Evolutionary conservation across 2,113 vertebrate species (phyloP).

Genomic region (Nothobranchius furzeri): DNA sequence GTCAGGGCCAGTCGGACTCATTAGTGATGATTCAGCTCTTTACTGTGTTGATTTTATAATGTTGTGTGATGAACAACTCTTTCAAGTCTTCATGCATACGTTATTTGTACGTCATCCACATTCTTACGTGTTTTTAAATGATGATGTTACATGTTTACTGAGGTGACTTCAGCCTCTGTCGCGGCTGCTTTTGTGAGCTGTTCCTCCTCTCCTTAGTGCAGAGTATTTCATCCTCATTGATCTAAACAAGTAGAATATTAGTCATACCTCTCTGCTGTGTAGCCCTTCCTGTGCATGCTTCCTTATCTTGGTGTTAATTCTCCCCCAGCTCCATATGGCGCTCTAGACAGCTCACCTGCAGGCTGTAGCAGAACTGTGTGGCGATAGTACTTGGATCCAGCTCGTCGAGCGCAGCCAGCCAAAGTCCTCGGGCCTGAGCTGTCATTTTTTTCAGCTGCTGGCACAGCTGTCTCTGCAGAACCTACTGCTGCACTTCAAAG

Average conservation of each 20-base stretch:
- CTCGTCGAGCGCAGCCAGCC: constrained; percentile 85
- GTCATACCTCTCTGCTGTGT: constrained; percentile 20
- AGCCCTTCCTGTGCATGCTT: constrained; percentile 78
- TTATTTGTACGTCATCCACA: background rate
- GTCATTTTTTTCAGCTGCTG: constrained; percentile 87
- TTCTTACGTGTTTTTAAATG: too few relatives aligned
- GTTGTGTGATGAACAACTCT: background rate
- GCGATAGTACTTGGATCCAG: constrained; percentile 61
- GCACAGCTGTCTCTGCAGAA: constrained; percentile 91
- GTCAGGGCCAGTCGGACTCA: constrained; percentile 5
- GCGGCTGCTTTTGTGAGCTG: constrained; percentile 86
- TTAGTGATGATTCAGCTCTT: background rate
- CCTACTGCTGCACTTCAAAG: constrained; percentile 65
- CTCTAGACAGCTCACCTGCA: constrained; percentile 99
- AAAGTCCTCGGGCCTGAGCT: constrained; percentile 93
- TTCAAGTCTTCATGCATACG: background rate
- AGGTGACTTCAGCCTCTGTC: constrained; percentile 78
- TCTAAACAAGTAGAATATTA: constrained; percentile 18
- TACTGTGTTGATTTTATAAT: constrained; percentile 1
- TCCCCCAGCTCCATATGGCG: constrained; percentile 97
- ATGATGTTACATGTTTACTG: background rate
- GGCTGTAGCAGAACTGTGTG: constrained; percentile 90
- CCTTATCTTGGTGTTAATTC: constrained; percentile 98
- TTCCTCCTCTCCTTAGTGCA: constrained; percentile 88
- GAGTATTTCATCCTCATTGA: constrained; percentile 73